These are phyloP conservation scores for Archips crataeganus DNA, from an alignment of 2,888 invertebrate genomes.

Conservation along the genomic window DNA sequence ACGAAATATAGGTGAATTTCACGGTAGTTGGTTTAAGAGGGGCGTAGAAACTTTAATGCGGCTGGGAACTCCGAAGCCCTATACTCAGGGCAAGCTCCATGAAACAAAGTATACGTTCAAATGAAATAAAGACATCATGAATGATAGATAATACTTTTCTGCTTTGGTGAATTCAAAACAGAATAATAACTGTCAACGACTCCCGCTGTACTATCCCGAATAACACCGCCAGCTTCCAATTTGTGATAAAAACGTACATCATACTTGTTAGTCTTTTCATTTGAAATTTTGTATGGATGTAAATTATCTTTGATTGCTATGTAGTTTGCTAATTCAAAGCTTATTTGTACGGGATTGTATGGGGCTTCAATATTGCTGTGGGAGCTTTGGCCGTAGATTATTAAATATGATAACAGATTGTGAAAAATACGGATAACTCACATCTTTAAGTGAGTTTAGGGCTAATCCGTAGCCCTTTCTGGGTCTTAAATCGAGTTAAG, in stretches of 20 bases:
- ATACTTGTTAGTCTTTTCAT: background rate
- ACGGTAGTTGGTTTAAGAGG: conserved; percentile 21
- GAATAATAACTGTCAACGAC: background rate
- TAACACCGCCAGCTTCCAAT: background rate
- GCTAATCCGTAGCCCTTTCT: no score
- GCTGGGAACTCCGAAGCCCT: conserved; percentile 29
- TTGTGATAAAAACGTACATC: background rate
- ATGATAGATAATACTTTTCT: conserved; percentile 19
- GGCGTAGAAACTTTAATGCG: background rate
- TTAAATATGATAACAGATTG: no score
- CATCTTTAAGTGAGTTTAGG: no score
- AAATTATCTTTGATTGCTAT: background rate
- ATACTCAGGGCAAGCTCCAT: conserved; percentile 23
- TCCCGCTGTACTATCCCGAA: background rate
- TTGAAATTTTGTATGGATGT: background rate
- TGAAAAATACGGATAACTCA: no score
- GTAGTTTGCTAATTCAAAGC: background rate
- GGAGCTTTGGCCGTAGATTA: no score
- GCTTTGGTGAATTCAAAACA: conserved; percentile 4
- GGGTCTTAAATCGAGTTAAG: no score
- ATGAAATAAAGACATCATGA: conserved; percentile 20
- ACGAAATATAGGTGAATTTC: conserved; percentile 23
- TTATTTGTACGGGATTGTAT: background rate
- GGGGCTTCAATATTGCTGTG: background rate
- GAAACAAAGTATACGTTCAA: conserved; percentile 7